Conservation (phyloP, 2,113 vertebrate species). For the Corvus hawaiiensis region DNA sequence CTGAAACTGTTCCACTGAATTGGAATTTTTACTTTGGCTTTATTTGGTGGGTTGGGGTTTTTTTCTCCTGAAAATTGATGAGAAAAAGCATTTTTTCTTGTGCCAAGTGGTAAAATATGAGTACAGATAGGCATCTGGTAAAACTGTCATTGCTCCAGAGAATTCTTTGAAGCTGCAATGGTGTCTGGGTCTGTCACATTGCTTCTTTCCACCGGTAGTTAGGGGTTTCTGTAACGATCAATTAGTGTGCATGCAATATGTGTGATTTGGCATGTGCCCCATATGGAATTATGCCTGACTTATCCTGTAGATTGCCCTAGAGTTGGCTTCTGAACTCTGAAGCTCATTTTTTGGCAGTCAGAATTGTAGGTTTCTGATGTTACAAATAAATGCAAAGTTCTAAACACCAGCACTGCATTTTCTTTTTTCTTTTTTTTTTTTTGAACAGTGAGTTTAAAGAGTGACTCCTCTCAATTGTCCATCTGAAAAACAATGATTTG, state of each 20-base stretch:
- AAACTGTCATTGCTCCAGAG: constrained; percentile 5
- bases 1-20: background rate
- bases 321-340: background rate
- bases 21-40: background rate
- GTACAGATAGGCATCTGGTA: constrained; percentile 13
- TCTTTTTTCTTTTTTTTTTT: too few species aligned
- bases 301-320: background rate
- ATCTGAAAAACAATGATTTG: background rate
- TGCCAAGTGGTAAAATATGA: background rate
- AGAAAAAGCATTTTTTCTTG: background rate
- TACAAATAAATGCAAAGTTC: background rate
- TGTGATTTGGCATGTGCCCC: background rate
- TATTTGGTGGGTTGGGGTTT: background rate
- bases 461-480: background rate
- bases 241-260: constrained; percentile 1
- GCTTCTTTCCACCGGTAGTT: background rate
- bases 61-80: background rate
- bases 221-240: background rate
- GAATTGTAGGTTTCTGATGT: background rate
- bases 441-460: background rate
- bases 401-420: background rate
- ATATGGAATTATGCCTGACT: background rate
- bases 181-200: background rate
- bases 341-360: background rate
- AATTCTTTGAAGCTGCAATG: background rate